phyloP scores from a whole-genome alignment of 1,140 invertebrate species.

The Plectrocnemia conspersa region DNA sequence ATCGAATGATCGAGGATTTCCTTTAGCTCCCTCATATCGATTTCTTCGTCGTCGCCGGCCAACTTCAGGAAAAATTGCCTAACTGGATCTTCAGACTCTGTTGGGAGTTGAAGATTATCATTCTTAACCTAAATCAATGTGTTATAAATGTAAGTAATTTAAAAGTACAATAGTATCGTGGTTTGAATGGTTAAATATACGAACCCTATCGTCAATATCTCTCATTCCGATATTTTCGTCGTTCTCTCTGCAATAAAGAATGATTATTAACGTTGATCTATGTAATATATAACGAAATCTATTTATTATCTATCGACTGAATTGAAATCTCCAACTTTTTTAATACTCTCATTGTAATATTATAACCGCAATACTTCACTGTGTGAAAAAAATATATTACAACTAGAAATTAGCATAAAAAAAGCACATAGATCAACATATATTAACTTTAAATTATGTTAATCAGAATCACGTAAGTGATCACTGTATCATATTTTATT shows the following conservation, averaged over 20 bases:
- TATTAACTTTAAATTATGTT: no score
- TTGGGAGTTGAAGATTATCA: slow-evolving; percentile 38
- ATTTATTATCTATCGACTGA: no score
- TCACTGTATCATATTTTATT: no score
- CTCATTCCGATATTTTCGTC: slow-evolving; percentile 78
- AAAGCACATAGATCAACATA: no score
- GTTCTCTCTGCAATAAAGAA: slow-evolving; percentile 67
- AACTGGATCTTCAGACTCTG: slow-evolving; percentile 46
- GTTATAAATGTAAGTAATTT: not conserved
- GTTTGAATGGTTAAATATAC: slow-evolving; percentile 26
- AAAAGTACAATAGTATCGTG: not conserved
- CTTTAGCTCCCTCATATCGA: slow-evolving; percentile 91
- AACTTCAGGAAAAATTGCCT: slow-evolving; percentile 78
- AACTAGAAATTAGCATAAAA: no score
- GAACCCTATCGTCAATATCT: slow-evolving; percentile 55
- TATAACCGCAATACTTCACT: not conserved
- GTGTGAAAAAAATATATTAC: slow-evolving; percentile 16
- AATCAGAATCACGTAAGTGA: no score
- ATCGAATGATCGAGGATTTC: slow-evolving; percentile 89
- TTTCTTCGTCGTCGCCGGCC: slow-evolving; percentile 86
- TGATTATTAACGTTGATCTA: slow-evolving; percentile 34
- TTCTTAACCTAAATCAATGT: slow-evolving; percentile 36
- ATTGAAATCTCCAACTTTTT: slow-evolving; percentile 6
- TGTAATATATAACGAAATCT: no score
- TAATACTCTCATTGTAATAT: slow-evolving; percentile 25